Base-by-base conservation (phyloP, 2,113 vertebrate species). In the Pitta sordida region DNA sequence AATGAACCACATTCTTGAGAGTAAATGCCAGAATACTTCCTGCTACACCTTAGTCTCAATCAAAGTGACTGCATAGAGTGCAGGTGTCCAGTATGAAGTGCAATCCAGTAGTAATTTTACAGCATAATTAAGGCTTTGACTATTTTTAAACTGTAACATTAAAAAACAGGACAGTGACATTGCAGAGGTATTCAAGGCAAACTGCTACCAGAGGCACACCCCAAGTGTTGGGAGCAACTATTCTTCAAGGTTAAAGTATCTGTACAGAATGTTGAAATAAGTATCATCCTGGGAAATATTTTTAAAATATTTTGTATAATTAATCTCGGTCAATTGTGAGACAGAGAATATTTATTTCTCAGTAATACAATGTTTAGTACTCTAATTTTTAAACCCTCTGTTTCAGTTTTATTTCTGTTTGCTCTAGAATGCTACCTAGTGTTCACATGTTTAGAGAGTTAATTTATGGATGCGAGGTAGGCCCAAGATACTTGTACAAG, bases 211-310 rank as follows among this genome's bases (percentile, higher is more conserved):
- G 14, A 80, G 30, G 11, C 16, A 6, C 27, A 92, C 44, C 36
- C 13, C 36, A 65, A 41, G 23, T 2, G 0, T 0, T 4, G 2
- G 14, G 14, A 84, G 32, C 26, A 83, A 13, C 16, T 19, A 0
- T 16, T 24, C 32, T 71, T 80, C 32, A 62, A 51, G 19, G 22
- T 53, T 62, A 53, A 92, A 65, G 10, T 22, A 27, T 7, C 10
- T 73, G 53, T 52, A 26, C 13, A 62, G 76, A 64, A 76, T 20
- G 3, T 11, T 41, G 7, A n/a, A 74, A 71, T 3, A n/a, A 74
- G 67, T 3, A 30, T 2, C 15, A 29, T 29, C 13, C 8, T 32
- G 69, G 16, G 5, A 52, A 70, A 74, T n/a, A 0, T 65, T 62
- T 34, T 4, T 11, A 70, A 73, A 53, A 15, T 4, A 13, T 2